Conservation (phyloP, 2,113 vertebrate species). For the Pseudopipra pipra region DNA sequence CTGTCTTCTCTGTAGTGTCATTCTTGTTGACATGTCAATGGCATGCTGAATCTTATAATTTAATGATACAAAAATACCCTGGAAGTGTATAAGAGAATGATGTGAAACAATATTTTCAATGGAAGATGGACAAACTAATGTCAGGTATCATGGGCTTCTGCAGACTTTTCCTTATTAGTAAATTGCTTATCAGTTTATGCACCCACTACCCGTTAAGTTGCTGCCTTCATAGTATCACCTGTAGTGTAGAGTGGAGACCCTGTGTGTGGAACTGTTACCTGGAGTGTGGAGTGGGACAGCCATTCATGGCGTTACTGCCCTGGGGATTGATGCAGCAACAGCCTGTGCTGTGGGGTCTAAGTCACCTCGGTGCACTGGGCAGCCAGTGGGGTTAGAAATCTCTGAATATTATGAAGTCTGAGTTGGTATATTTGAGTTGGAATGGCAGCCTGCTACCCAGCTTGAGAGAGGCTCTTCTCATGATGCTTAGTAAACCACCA, state of each 20-base stretch:
- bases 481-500: neutral
- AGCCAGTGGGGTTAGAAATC: neutral
- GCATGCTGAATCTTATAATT: neutral
- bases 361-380: neutral
- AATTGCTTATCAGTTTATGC: neutral
- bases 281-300: neutral
- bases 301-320: neutral
- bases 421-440: neutral
- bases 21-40: neutral
- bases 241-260: neutral
- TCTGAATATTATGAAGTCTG: neutral
- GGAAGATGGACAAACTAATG: neutral
- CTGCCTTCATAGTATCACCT: neutral
- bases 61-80: neutral
- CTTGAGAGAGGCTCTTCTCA: neutral
- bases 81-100: neutral
- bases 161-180: neutral
- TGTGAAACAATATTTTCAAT: neutral
- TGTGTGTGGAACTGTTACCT: neutral
- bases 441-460: neutral
- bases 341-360: neutral
- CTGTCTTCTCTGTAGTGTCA: neutral
- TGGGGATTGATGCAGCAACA: neutral
- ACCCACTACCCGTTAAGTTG: neutral
- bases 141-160: neutral